Base-by-base conservation (phyloP, 2,888 invertebrate genomes). In the Cephalotes varians region DNA sequence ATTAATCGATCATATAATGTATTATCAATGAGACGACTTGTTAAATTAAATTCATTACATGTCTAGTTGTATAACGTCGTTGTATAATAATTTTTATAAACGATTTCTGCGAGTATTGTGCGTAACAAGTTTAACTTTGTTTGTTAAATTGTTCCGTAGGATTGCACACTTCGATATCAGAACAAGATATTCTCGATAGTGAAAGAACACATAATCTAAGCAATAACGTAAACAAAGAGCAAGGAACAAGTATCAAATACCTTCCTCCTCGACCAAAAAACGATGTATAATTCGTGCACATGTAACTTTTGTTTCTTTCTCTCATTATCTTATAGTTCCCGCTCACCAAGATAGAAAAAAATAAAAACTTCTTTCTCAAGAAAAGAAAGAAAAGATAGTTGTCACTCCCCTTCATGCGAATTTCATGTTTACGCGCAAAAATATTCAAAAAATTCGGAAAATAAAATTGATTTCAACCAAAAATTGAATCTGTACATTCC, bases 251-350 rank as follows among this genome's bases (percentile, higher is more conserved):
- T 18, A 69, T 60, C 58, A 69, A 69, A 77, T 69, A 69, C 51
- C 7, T 64, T 37, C 21, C n/a, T 31, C 21, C 31, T 44, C 37
- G 28, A 40, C 74, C n/a, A 65, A 54, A 77, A 28, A n/a, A 77
- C 40, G 31, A 77, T 67, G 12, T 44, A 77, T 77, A 77, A 77
- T 77, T 77, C 18, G 49, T 34, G 67, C 67, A 21, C 31, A 40
- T 12, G 18, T 67, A 77, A 76, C 64, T 64, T 62, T 64, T 64
- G 37, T 25, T 28, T 77, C 31, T 44, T 37, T 77, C 4, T 56
- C 21, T 67, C 40, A 77, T 77, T 77, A 77, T 77, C 77, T 77
- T 77, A 77, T 69, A 77, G 77, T 62, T 62, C 31, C 37, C 40
- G 67, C 12, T 28, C 37, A 21, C 31, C 54, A 21, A 77, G 69